These are phyloP conservation scores for Drosophila kurseongensis DNA, from an alignment of 1,140 invertebrate genomes.

Conservation along the genomic window DNA sequence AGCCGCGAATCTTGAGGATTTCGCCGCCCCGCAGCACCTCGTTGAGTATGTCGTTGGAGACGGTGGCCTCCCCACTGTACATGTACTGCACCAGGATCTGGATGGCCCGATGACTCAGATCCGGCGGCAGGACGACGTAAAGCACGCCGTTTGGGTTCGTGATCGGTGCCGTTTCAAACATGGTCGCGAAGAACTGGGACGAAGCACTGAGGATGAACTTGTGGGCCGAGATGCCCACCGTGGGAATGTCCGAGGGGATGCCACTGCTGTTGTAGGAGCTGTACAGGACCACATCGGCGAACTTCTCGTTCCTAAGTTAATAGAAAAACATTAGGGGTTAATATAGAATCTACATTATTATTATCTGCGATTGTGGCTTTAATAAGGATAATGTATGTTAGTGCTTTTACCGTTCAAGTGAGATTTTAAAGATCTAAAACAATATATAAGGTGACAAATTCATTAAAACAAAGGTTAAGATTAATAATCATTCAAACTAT, in stretches of 20 bases:
- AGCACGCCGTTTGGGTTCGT: constrained; percentile 86
- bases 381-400: too few species aligned
- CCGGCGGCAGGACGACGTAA: constrained; percentile 91
- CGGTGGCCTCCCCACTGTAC: constrained; percentile 94
- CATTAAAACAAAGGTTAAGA: too few species aligned
- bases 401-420: too few species aligned
- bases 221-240: constrained; percentile 92
- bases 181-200: constrained; percentile 85
- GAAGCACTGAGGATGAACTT: constrained; percentile 94
- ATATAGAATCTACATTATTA: too few species aligned
- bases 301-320: constrained; percentile 86
- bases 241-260: constrained; percentile 73
- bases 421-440: too few species aligned
- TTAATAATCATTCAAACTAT: too few species aligned
- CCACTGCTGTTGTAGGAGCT: constrained; percentile 85
- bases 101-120: constrained; percentile 91
- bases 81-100: constrained; percentile 94
- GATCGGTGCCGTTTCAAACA: constrained; percentile 82
- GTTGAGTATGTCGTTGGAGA: constrained; percentile 92
- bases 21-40: constrained; percentile 92
- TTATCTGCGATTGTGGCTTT: too few species aligned
- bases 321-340: too few species aligned
- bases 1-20: constrained; percentile 90
- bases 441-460: too few species aligned
- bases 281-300: constrained; percentile 93